Conservation (phyloP, 2,113 vertebrate species). For the Takifugu bimaculatus region DNA sequence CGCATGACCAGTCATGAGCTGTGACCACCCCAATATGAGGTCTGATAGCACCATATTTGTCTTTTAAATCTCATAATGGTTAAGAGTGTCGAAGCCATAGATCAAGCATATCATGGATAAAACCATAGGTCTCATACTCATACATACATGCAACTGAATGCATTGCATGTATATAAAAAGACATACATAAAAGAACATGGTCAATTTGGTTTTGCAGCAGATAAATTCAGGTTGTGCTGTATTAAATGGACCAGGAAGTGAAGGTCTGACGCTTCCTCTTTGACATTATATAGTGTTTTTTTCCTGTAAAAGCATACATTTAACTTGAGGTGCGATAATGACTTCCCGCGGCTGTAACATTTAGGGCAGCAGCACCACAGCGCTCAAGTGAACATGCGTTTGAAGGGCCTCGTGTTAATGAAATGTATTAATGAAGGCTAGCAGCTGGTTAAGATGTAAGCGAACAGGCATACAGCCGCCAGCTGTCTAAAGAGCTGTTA, state of each 20-base stretch:
- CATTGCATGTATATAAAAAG: conserved; percentile 78
- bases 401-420: conserved; percentile 5
- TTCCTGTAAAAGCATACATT: conserved; percentile 5
- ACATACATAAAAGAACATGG: conserved; percentile 72
- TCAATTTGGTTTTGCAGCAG: conserved; percentile 89
- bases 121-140: conserved; percentile 75
- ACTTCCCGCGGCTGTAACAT: conserved; percentile 13
- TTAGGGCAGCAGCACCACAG: conserved; percentile 17
- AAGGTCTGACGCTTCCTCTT: conserved; percentile 40
- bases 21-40: conserved; percentile 90
- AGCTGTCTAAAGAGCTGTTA: neutral
- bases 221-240: conserved; percentile 92
- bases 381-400: conserved; percentile 9
- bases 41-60: conserved; percentile 96
- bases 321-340: neutral
- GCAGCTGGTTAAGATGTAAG: conserved; percentile 19
- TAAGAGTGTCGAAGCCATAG: conserved; percentile 83
- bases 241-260: conserved; percentile 70
- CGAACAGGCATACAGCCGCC: conserved; percentile 13
- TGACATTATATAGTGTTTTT: neutral
- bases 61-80: conserved; percentile 77
- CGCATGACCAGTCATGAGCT: conserved; percentile 98
- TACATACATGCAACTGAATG: conserved; percentile 74
- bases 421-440: conserved; percentile 8
- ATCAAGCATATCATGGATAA: conserved; percentile 83